Evolutionary conservation across 2,113 vertebrate species (phyloP), one percentile per base, ranked within the genome.

Genomic region (Lophotis ruficrista): DNA sequence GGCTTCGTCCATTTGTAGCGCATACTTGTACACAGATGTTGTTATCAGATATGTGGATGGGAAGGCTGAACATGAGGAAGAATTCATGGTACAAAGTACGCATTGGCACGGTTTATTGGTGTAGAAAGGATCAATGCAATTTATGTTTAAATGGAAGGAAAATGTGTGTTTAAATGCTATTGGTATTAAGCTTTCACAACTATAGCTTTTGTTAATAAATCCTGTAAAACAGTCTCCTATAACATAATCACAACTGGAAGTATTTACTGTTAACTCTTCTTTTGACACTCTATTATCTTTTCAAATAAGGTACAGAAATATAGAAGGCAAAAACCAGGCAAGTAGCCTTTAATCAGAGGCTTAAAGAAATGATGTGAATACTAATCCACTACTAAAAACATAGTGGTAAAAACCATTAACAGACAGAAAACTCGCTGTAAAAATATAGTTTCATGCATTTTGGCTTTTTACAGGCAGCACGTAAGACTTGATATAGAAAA

Each of bases 71-170:
- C 98, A 99, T 99, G 99, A 99, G 99, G 94, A 99, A 99, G 97
- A 99, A 99, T 98, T 99, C 99, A 37, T 99, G 99, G 99, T 99
- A 99, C 98, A 99, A 99, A 99, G 99, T 99, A 98, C 87, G 88
- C 12, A 5, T 38, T n/a, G 19, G 56, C 3, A 0, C 25, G 35
- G 31, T 81, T 83, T 9, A 10, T 51, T 60, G 20, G 7, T 54
- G 18, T 79, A 18, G 60, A 80, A 83, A 83, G 12, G 38, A 20
- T 72, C 35, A 28, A 1, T 2, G 3, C 31, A 77, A 69, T 31
- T 86, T 41, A 30, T 58, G 24, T 45, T 91, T 93, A 88, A 91
- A 78, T 41, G 30, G 68, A 91, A 85, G 38, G 27, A 93, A 73
- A 78, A 37, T 11, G 13, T 31, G 28, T 90, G 38, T 75, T 91